Evolutionary conservation across 1,140 invertebrate species (phyloP).

Genomic region (Pteromalus puparum): DNA sequence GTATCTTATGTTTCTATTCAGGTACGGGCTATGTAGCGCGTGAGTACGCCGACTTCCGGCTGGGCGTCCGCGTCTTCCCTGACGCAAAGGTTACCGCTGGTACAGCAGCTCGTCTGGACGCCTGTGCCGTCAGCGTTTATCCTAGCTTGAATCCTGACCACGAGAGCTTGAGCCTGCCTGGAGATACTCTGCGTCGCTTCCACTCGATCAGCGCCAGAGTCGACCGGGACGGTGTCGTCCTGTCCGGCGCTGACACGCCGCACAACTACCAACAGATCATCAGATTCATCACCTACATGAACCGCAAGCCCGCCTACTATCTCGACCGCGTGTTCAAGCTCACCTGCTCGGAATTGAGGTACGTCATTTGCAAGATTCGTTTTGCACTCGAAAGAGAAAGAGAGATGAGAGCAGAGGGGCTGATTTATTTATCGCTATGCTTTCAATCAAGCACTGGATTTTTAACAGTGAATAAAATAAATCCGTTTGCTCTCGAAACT

Average conservation of each 20-base stretch:
- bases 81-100: constrained; percentile 84
- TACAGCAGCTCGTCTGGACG: constrained; percentile 83
- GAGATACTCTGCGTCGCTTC: constrained; percentile 81
- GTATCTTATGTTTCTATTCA: not conserved
- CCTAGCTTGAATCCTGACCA: constrained; percentile 96
- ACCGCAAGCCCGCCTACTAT: constrained; percentile 95
- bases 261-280: constrained; percentile 91
- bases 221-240: constrained; percentile 88
- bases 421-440: no score
- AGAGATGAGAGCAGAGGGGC: no score
- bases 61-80: constrained; percentile 89
- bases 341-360: constrained; percentile 89
- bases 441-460: no score
- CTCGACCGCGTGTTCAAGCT: constrained; percentile 96
- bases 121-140: constrained; percentile 93
- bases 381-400: no score
- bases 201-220: constrained; percentile 86
- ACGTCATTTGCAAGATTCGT: not conserved
- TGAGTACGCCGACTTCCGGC: constrained; percentile 90
- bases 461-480: no score
- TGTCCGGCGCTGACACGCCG: constrained; percentile 89
- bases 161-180: constrained; percentile 88
- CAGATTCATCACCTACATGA: constrained; percentile 93
- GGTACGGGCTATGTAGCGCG: constrained; percentile 85
- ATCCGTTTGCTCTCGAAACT: no score